These are phyloP conservation scores for Capitulum mitella DNA, from an alignment of 2,888 invertebrate species.

Conservation along the genomic window DNA sequence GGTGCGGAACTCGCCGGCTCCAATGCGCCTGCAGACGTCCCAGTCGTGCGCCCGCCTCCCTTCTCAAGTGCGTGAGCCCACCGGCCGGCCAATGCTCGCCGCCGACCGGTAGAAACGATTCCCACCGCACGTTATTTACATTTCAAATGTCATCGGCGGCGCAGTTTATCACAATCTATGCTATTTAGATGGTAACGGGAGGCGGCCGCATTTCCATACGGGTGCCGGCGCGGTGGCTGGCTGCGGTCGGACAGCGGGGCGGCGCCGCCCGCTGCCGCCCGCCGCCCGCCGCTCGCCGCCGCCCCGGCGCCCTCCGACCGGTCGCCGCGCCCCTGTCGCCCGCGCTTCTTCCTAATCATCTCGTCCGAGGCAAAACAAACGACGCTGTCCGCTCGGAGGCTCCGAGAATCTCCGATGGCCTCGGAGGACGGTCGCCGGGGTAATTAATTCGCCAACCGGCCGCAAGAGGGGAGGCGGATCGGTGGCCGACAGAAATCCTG, in stretches of 20 bases:
- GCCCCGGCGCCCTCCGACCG: not conserved
- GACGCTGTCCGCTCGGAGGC: not conserved
- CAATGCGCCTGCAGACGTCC: too few species aligned
- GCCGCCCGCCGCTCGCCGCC: not conserved
- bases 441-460: not conserved
- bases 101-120: slow-evolving; percentile 35
- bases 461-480: too few species aligned
- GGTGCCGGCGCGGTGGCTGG: slow-evolving; percentile 49
- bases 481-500: too few species aligned
- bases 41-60: too few species aligned
- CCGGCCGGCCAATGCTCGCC: not conserved
- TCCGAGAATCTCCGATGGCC: not conserved
- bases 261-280: not conserved
- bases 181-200: slow-evolving; percentile 72
- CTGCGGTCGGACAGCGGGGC: not conserved
- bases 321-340: not conserved
- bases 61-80: too few species aligned
- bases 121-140: slow-evolving; percentile 74
- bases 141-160: slow-evolving; percentile 71
- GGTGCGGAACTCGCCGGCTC: slow-evolving; percentile 53
- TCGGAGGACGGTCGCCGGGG: not conserved
- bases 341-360: not conserved
- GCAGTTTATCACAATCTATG: slow-evolving; percentile 60
- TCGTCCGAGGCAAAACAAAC: not conserved
- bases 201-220: slow-evolving; percentile 79